phyloP scores from a whole-genome alignment of 2,113 vertebrate genomes.

The Aythya baeri region DNA sequence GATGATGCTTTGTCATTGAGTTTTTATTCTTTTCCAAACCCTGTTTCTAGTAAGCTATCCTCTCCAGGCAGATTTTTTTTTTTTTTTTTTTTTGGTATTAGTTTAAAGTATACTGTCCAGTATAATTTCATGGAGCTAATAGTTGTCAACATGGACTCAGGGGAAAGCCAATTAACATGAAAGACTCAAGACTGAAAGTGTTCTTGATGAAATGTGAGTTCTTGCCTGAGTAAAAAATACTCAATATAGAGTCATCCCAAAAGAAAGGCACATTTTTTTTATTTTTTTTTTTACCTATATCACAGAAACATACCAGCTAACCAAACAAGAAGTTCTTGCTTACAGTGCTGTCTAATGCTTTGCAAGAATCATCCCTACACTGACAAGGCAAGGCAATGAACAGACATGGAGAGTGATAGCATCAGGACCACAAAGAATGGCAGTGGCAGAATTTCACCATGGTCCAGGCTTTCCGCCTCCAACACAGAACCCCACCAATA shows the following conservation, averaged over 20 bases:
- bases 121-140: neutral
- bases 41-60: neutral
- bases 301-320: neutral
- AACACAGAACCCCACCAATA: neutral
- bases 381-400: neutral
- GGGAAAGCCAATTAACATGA: neutral
- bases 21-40: neutral
- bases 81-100: neutral
- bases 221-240: neutral
- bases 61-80: neutral
- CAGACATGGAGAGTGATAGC: neutral
- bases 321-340: neutral
- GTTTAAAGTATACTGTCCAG: neutral
- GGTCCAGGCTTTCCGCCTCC: neutral
- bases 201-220: neutral
- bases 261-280: neutral
- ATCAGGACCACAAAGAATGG: neutral
- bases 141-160: neutral
- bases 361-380: fast-evolving
- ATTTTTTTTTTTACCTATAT: neutral
- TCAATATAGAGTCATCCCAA: neutral
- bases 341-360: fast-evolving
- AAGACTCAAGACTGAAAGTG: neutral
- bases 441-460: neutral
- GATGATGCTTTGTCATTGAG: neutral